phyloP scores from a whole-genome alignment of 2,797 vertebrate species.

The Parambassis ranga region DNA sequence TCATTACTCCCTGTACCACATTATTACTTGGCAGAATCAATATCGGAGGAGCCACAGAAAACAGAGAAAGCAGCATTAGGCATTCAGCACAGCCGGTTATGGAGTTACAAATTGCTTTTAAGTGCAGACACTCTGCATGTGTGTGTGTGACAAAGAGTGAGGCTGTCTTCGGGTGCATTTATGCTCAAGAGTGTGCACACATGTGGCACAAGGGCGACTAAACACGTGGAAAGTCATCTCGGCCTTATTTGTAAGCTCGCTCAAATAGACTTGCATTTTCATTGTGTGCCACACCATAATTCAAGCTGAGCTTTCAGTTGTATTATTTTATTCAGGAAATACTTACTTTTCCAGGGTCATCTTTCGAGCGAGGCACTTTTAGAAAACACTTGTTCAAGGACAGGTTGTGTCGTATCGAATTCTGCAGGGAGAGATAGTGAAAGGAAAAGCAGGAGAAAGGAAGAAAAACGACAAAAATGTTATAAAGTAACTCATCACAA shows the following conservation, averaged over 20 bases:
- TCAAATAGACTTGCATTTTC: slow-evolving; percentile 31
- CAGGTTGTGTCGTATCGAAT: slow-evolving; percentile 90
- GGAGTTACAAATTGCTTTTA: slow-evolving; percentile 75
- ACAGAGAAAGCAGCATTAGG: slow-evolving; percentile 63
- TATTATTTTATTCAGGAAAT: slow-evolving; percentile 42
- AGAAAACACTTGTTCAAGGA: slow-evolving; percentile 92
- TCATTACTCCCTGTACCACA: slow-evolving; percentile 73
- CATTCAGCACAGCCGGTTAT: slow-evolving; percentile 59
- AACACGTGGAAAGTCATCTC: slow-evolving; percentile 33
- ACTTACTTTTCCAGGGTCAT: slow-evolving; percentile 90
- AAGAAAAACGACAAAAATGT: not conserved
- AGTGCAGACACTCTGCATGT: slow-evolving; percentile 40
- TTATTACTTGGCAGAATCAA: slow-evolving; percentile 76
- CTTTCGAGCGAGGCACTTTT: slow-evolving; percentile 93
- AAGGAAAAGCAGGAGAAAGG: not conserved
- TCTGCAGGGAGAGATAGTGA: slow-evolving; percentile 71
- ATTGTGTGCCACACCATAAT: slow-evolving; percentile 6
- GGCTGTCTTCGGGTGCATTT: slow-evolving; percentile 14
- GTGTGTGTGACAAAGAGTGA: not conserved
- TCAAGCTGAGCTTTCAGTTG: slow-evolving; percentile 34
- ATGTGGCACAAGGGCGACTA: not conserved
- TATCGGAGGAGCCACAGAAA: slow-evolving; percentile 61
- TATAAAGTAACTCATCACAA: not conserved
- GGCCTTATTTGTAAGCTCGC: slow-evolving; percentile 21
- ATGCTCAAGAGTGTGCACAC: slow-evolving; percentile 8